Percentiles rank a stretch among this genome's conserved stretches.
phyloP scores from a whole-genome alignment of 2,797 vertebrate species.

The Poecile montanus region DNA sequence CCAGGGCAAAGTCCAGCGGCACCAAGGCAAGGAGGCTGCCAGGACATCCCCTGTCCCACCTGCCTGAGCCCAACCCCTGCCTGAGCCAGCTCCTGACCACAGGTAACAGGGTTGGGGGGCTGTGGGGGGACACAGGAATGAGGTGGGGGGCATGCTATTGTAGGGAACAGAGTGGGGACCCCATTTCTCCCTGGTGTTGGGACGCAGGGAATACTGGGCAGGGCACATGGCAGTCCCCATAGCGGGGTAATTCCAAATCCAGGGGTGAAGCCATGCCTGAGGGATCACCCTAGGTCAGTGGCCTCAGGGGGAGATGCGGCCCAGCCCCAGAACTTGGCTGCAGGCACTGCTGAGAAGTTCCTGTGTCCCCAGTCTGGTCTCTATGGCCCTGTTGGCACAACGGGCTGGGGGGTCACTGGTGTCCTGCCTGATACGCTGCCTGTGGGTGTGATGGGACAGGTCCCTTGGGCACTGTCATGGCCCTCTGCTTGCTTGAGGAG shows the following conservation, averaged over 20 bases:
- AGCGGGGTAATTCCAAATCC: fast-evolving
- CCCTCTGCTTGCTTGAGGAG: not conserved
- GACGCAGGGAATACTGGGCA: not conserved
- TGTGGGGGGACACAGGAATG: too few species aligned
- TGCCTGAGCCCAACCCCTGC: slow-evolving; percentile 71
- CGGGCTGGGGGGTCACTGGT: not conserved
- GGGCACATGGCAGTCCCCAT: fast-evolving
- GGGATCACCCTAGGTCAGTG: not conserved
- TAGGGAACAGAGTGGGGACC: not conserved
- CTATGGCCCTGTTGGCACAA: not conserved
- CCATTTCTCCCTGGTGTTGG: not conserved
- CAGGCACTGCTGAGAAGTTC: fast-evolving
- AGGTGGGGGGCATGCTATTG: not conserved
- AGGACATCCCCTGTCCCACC: not conserved
- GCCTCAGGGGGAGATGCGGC: not conserved
- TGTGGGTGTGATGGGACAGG: fast-evolving
- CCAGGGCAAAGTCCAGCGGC: slow-evolving; percentile 74
- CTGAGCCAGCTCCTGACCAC: slow-evolving; percentile 83
- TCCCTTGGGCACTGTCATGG: not conserved
- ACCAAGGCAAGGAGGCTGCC: slow-evolving; percentile 33
- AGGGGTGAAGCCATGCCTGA: not conserved
- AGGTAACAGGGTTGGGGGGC: slow-evolving; percentile 22
- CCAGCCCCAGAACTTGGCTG: not conserved
- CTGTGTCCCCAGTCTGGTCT: not conserved
- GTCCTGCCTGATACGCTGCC: not conserved